Percentiles rank a stretch among this genome's conserved stretches.
These are phyloP conservation scores for Gnathonemus echidnorhynchus DNA, from an alignment of 2,113 vertebrate genomes.

Conservation along the genomic window DNA sequence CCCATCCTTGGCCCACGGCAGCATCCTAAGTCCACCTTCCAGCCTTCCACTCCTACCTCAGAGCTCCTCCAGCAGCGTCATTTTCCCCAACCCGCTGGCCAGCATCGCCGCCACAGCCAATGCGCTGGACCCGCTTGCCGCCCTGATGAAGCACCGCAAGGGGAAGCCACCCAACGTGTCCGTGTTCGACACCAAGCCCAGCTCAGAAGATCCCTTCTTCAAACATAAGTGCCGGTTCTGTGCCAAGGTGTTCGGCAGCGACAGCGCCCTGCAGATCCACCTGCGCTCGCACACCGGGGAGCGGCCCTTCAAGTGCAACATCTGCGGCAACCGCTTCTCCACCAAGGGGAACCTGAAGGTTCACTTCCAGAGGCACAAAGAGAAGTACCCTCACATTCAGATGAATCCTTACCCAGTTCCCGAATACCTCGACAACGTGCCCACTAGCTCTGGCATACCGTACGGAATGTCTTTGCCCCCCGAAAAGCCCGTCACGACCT, in stretches of 20 bases:
- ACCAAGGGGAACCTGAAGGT: conserved; percentile 98
- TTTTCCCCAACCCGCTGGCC: conserved; percentile 94
- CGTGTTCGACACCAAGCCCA: conserved; percentile 92
- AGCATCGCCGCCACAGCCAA: conserved; percentile 97
- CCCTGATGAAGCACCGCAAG: conserved; percentile 95
- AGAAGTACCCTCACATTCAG: conserved; percentile 98
- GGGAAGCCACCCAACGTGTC: conserved; percentile 96
- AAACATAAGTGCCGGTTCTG: conserved; percentile 99
- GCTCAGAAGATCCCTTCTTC: conserved; percentile 95
- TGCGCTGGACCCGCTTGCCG: conserved; percentile 90
- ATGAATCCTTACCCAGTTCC: conserved; percentile 99
- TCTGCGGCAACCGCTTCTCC: conserved; percentile 97
- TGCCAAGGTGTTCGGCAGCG: conserved; percentile 98
- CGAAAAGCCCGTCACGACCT: conserved; percentile 93
- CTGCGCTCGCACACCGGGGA: conserved; percentile 96
- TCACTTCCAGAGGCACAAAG: conserved; percentile 98
- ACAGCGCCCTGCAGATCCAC: conserved; percentile 97
- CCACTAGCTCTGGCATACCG: conserved; percentile 95
- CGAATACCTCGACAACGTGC: conserved; percentile 97
- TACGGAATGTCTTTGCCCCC: conserved; percentile 97
- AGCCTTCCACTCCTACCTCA: conserved; percentile 93
- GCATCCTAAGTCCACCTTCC: conserved; percentile 74
- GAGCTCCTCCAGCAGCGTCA: conserved; percentile 87
- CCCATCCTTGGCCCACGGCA: conserved; percentile 73
- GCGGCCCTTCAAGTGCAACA: conserved; percentile 96